Percentiles rank a stretch among this genome's conserved stretches.
These are phyloP conservation scores for Bombus fervidus DNA, from an alignment of 1,140 invertebrate species.

Conservation along the genomic window DNA sequence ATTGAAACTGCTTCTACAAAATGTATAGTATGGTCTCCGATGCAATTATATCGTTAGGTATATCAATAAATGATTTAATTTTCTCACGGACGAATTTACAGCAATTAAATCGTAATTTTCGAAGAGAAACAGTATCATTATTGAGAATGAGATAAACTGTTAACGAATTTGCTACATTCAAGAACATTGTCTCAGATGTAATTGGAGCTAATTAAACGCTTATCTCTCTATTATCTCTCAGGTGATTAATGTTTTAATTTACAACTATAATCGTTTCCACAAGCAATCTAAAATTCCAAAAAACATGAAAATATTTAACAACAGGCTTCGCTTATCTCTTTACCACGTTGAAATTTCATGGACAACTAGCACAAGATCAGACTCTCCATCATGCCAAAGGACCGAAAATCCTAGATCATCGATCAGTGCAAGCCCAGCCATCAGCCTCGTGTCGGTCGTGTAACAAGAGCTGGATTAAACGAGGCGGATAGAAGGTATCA, in stretches of 20 bases:
- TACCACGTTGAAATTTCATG: too few relatives aligned
- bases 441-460: too few relatives aligned
- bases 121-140: neutral
- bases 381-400: too few relatives aligned
- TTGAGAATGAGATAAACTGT: too few relatives aligned
- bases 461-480: slow-evolving; percentile 4
- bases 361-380: too few relatives aligned
- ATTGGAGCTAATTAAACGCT: too few relatives aligned
- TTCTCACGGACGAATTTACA: neutral
- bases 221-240: neutral
- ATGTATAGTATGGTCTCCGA: too few relatives aligned
- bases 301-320: neutral
- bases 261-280: neutral
- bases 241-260: neutral
- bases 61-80: too few relatives aligned
- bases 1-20: neutral
- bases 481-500: slow-evolving; percentile 16
- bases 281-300: neutral
- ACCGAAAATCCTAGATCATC: neutral
- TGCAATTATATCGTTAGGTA: too few relatives aligned
- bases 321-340: too few relatives aligned
- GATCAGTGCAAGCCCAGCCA: neutral
- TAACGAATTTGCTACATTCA: too few relatives aligned
- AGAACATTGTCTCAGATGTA: too few relatives aligned
- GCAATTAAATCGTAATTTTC: neutral